Base-by-base conservation (phyloP, 2,797 vertebrate species). In the Gymnocypris eckloni region DNA sequence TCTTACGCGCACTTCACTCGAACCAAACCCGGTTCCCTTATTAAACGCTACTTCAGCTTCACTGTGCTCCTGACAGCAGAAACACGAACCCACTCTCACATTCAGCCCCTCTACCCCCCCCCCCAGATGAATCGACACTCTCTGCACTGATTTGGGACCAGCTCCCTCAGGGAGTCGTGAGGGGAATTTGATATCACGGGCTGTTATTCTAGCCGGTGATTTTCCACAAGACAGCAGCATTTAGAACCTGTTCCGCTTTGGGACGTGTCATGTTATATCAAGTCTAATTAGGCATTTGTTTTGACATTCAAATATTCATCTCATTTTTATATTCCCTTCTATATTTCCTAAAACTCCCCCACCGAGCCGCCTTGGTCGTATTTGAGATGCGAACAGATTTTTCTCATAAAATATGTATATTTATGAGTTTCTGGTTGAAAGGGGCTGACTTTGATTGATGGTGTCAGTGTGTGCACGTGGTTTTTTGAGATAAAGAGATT, bases 401-500 rank as follows among this genome's bases (percentile, higher is more conserved):
- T 85, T 87, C 89, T 83, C 39, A 83, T 90, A 86, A 87, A 56
- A 79, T 37, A 81, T 83, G 75, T 76, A 86, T 87, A 85, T 81
- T 82, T 88, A 87, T 90, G 81, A 85, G 86, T 89, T 75, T 82
- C 79, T 85, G 54, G 50, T 43, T 78, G 79, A 72, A 70, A 73
- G 71, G 28, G 56, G 48, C 52, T 78, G 77, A 86, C 67, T 87
- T 80, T 87, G 91, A 89, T 89, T 91, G 92, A 94, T 94, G 59
- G 91, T 84, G 81, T 91, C 90, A 92, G 86, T 90, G 86, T 89
- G 90, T 89, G 85, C 87, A 81, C 79, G 89, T 92, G 87, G 92
- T 94, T 96, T 94, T 93, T 90, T 92, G 92, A 91, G 93, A 95
- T 93, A 94, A 93, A 92, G 93, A 90, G 92, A 89, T 91, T 91